phyloP scores from a whole-genome alignment of 30 jellyfish, hydroid and myxozoan species.

The Cassiopea andromeda region DNA sequence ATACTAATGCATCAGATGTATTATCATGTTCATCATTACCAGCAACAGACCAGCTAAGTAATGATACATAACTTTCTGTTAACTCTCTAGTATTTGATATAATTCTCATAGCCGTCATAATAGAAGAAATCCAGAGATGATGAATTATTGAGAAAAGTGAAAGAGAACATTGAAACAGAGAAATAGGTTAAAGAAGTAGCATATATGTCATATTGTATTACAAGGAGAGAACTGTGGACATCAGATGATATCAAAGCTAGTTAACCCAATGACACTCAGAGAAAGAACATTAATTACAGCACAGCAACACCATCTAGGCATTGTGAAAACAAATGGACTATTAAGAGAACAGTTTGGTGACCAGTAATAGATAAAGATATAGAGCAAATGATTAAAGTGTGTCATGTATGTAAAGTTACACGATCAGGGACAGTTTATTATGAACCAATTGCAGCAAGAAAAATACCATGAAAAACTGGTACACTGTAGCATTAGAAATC shows the following conservation, averaged over 20 bases:
- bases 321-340: constrained; percentile 35
- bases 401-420: constrained; percentile 53
- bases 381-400: constrained; percentile 36
- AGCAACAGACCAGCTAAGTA: constrained; percentile 44
- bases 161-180: constrained; percentile 27
- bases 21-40: constrained; percentile 47
- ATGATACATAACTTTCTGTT: neutral
- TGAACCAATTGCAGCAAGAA: constrained; percentile 49
- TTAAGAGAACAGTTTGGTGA: constrained; percentile 55
- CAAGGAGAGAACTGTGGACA: constrained; percentile 31
- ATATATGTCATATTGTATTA: constrained; percentile 4
- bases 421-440: constrained; percentile 45
- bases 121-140: constrained; percentile 31
- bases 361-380: constrained; percentile 46
- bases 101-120: constrained; percentile 29
- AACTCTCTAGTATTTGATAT: neutral
- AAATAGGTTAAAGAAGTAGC: constrained; percentile 26
- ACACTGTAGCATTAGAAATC: no score
- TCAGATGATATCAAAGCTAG: constrained; percentile 38
- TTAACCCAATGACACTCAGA: constrained; percentile 38
- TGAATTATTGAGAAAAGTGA: constrained; percentile 5
- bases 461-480: constrained; percentile 20
- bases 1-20: constrained; percentile 55
- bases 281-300: constrained; percentile 38
- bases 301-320: constrained; percentile 65